Conservation (phyloP, 2,113 vertebrate genomes). For the Emydocephalus ijimae region DNA sequence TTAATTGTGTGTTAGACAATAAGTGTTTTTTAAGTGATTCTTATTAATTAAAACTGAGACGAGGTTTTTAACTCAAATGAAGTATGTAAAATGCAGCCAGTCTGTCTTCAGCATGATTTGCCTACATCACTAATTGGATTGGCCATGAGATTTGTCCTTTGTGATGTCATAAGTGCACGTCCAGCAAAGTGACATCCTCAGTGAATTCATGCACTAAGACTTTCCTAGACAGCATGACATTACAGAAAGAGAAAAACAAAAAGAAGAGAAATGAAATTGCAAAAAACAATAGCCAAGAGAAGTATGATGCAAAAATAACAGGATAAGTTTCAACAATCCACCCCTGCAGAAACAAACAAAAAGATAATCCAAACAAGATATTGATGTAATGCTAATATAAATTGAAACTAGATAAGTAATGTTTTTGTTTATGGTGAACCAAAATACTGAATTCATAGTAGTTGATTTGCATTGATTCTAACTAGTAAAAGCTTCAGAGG, state of each 20-base stretch:
- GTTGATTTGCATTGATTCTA: neutral
- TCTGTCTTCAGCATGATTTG: neutral
- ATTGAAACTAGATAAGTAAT: neutral
- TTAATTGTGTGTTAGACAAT: neutral
- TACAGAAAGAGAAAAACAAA: neutral
- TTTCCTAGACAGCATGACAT: neutral
- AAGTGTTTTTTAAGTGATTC: neutral
- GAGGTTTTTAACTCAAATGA: neutral
- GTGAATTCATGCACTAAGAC: neutral
- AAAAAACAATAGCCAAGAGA: neutral
- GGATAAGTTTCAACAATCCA: neutral
- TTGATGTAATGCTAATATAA: neutral
- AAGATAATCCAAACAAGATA: neutral
- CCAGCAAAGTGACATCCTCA: neutral
- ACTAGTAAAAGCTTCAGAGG: neutral
- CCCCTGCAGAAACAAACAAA: neutral
- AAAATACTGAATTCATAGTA: neutral
- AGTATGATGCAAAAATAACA: neutral
- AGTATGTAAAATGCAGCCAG: neutral
- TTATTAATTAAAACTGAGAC: neutral
- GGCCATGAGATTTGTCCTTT: neutral
- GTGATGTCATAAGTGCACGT: neutral
- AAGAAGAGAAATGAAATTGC: neutral
- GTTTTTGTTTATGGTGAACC: neutral
- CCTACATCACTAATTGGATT: neutral